phyloP scores from a whole-genome alignment of 2,797 vertebrate species.

The Oceanodroma leucorhoa region DNA sequence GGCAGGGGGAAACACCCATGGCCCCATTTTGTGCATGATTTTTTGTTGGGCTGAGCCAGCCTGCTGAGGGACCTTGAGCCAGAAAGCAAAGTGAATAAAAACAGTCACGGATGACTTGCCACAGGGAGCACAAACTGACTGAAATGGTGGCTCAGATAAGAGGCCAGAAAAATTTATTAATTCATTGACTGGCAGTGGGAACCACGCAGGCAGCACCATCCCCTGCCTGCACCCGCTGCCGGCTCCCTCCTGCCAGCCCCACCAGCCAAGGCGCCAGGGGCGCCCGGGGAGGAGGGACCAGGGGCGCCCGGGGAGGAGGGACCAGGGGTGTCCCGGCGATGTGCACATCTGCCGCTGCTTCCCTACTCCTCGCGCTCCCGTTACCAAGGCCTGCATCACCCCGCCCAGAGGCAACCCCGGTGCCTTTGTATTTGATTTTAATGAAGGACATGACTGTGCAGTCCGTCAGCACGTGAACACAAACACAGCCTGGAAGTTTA shows the following conservation, averaged over 20 bases:
- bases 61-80: neutral
- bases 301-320: neutral
- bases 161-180: neutral
- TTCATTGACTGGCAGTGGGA: neutral
- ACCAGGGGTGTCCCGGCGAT: neutral
- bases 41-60: neutral
- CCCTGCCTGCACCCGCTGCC: neutral
- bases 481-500: neutral
- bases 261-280: neutral
- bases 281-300: neutral
- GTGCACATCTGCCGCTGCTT: accelerated
- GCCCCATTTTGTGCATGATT: neutral
- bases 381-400: neutral
- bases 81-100: neutral
- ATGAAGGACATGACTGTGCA: neutral
- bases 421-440: neutral
- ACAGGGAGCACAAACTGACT: neutral
- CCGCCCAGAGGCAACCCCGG: neutral
- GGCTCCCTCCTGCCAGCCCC: neutral
- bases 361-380: accelerated
- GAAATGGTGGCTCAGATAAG: neutral
- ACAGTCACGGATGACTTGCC: accelerated
- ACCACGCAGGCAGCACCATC: neutral
- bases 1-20: neutral
- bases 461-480: neutral